These are phyloP conservation scores for Leucozona laternaria DNA, from an alignment of 2,888 invertebrate species.

Conservation along the genomic window DNA sequence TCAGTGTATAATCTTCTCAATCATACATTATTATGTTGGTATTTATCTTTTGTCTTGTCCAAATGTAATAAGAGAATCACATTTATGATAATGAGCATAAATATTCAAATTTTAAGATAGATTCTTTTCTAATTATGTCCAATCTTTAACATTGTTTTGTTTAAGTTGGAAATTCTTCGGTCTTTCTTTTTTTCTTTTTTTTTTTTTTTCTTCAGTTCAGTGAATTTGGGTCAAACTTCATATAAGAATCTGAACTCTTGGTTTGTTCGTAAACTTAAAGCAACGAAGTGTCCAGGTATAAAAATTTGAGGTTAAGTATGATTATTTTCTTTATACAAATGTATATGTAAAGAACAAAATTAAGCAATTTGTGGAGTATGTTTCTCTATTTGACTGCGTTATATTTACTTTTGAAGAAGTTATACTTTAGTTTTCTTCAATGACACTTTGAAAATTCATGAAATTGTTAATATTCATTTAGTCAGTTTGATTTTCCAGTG, in stretches of 20 bases:
- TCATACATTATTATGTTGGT: conserved; percentile 54
- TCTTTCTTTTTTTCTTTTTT: neutral
- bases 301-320: conserved; percentile 1
- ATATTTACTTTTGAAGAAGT: neutral
- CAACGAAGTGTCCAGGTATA: neutral
- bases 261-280: neutral
- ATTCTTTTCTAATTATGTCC: conserved; percentile 24
- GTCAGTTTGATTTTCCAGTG: too few species aligned
- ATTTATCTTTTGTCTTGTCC: conserved; percentile 52
- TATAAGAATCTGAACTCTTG: conserved; percentile 1
- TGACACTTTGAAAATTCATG: too few species aligned
- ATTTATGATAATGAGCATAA: conserved; percentile 46
- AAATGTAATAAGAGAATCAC: conserved; percentile 53
- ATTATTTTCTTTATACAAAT: too few species aligned
- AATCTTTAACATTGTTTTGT: neutral
- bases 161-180: conserved; percentile 4
- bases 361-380: conserved; percentile 16
- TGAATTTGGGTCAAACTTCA: conserved; percentile 32
- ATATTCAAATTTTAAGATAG: conserved; percentile 34
- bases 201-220: neutral
- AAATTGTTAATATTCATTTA: too few species aligned
- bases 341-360: neutral
- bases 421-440: too few species aligned
- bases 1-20: conserved; percentile 26
- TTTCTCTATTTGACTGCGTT: neutral